Conservation (phyloP, 2,113 vertebrate species). For the Tiliqua scincoides region DNA sequence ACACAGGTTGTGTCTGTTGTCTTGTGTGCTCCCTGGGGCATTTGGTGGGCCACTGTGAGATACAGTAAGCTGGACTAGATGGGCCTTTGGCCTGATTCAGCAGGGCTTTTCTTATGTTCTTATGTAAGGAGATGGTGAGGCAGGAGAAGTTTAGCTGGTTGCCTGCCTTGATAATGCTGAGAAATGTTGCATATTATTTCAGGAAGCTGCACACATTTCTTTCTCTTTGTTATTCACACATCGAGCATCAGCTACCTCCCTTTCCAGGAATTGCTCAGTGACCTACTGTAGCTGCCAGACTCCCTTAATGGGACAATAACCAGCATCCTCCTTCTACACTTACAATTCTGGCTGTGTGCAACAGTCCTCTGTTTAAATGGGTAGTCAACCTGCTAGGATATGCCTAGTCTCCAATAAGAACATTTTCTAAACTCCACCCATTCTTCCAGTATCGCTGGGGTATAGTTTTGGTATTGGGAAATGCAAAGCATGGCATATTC, state of each 20-base stretch:
- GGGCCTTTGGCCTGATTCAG: too few relatives aligned
- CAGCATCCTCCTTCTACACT: neutral
- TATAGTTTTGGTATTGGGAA: neutral
- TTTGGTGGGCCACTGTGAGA: too few relatives aligned
- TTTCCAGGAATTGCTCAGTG: constrained; percentile 3
- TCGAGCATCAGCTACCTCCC: neutral
- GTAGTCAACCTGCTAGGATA: neutral
- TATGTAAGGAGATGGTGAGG: neutral
- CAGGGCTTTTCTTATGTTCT: too few relatives aligned
- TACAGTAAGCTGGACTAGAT: too few relatives aligned
- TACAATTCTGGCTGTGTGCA: neutral
- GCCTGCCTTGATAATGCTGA: neutral
- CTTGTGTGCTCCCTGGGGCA: too few relatives aligned
- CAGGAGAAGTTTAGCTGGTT: neutral
- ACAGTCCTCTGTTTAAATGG: neutral
- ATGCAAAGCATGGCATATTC: neutral
- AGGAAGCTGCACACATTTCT: neutral
- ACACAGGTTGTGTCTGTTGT: too few relatives aligned
- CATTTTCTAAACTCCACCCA: neutral
- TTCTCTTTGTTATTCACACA: neutral
- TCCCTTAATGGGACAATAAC: neutral
- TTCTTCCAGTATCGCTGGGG: neutral
- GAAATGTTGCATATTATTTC: neutral
- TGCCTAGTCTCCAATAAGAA: neutral
- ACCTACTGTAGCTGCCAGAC: neutral